These are phyloP conservation scores for Phasia obesa DNA, from an alignment of 2,888 invertebrate genomes.

Conservation along the genomic window DNA sequence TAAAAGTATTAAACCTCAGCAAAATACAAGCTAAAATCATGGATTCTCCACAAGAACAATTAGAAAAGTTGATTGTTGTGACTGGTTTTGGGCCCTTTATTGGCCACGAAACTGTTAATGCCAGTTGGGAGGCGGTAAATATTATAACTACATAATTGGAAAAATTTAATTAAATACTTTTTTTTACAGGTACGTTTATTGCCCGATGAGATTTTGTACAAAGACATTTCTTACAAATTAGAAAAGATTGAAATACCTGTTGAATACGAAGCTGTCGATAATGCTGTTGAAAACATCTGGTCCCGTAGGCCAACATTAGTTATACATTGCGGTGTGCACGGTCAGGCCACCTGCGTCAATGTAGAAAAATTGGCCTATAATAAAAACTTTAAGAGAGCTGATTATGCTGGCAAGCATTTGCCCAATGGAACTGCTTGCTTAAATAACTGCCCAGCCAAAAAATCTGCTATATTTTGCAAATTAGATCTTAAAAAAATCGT, in stretches of 20 bases:
- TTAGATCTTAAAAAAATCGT: conserved; percentile 83
- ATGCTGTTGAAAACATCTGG: conserved; percentile 86
- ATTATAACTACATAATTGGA: neutral
- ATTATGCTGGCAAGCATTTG: conserved; percentile 78
- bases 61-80: conserved; percentile 82
- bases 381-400: conserved; percentile 78
- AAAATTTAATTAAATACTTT: neutral
- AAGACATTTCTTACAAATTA: conserved; percentile 83
- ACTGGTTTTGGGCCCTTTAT: conserved; percentile 92
- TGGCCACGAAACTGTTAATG: conserved; percentile 85
- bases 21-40: neutral
- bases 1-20: neutral
- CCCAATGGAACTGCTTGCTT: conserved; percentile 74
- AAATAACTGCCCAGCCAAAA: conserved; percentile 69
- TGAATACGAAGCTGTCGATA: conserved; percentile 86
- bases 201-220: conserved; percentile 78
- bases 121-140: conserved; percentile 90
- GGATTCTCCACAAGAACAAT: conserved; percentile 23
- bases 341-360: conserved; percentile 77
- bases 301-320: conserved; percentile 84
- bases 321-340: conserved; percentile 82
- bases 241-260: conserved; percentile 85
- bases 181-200: conserved; percentile 81
- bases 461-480: conserved; percentile 75
- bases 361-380: conserved; percentile 81